Percentiles rank a stretch among this genome's conserved stretches.
Conservation (phyloP, 2,888 invertebrate species). For the Parnassius apollo region DNA sequence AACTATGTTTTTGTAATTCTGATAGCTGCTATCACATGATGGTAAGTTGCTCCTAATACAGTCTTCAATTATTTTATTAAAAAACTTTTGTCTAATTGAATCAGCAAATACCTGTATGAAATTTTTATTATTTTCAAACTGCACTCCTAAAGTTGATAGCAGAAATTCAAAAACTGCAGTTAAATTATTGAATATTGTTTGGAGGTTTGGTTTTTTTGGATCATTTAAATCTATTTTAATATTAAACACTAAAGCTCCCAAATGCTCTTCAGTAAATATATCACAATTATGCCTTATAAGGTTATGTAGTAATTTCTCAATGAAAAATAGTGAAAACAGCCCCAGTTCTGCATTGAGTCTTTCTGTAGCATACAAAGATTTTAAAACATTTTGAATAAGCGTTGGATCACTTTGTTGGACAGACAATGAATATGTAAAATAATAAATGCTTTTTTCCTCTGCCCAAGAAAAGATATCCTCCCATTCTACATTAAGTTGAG, state of each 20-base stretch:
- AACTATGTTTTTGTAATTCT: constrained; percentile 66
- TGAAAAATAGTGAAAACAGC: constrained; percentile 69
- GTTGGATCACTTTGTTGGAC: constrained; percentile 68
- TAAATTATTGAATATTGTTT: constrained; percentile 69
- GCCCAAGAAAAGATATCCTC: constrained; percentile 70
- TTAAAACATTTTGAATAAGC: constrained; percentile 63
- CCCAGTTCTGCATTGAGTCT: constrained; percentile 67
- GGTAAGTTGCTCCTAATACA: constrained; percentile 69
- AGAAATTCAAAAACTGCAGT: constrained; percentile 73
- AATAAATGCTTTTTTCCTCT: constrained; percentile 57
- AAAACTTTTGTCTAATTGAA: constrained; percentile 62
- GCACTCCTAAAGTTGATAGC: constrained; percentile 64
- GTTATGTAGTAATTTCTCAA: constrained; percentile 62
- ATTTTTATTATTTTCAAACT: constrained; percentile 60
- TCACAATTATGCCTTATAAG: constrained; percentile 69
- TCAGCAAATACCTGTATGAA: constrained; percentile 70
- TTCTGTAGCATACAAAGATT: constrained; percentile 60
- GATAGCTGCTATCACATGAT: constrained; percentile 63
- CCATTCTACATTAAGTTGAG: constrained; percentile 71
- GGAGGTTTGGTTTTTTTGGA: constrained; percentile 57
- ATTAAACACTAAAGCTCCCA: constrained; percentile 67
- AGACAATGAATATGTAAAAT: constrained; percentile 60
- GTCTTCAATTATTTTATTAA: constrained; percentile 68
- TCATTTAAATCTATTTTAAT: constrained; percentile 65
- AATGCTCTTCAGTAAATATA: constrained; percentile 67